phyloP scores from a whole-genome alignment of 2,113 vertebrate genomes.

The Pagrus major region DNA sequence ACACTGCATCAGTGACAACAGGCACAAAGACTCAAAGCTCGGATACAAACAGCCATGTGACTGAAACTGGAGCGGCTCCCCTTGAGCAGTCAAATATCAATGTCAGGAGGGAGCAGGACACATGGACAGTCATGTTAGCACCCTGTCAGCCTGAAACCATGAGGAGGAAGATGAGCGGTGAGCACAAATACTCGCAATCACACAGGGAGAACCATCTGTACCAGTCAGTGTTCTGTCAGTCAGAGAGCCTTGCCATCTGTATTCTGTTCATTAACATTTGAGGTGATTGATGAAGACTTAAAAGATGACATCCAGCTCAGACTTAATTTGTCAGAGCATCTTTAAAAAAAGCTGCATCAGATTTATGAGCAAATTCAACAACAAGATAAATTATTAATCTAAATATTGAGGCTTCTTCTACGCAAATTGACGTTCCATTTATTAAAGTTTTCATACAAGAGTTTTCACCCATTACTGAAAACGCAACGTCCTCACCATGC shows the following conservation, averaged over 20 bases:
- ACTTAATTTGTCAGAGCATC: background rate
- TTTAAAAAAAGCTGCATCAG: background rate
- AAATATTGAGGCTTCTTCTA: background rate
- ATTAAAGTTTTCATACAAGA: background rate
- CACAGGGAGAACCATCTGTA: conserved; percentile 53
- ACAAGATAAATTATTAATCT: background rate
- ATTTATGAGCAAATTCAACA: conserved; percentile 8
- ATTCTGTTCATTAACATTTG: background rate
- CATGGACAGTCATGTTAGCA: conserved; percentile 65
- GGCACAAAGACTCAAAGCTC: conserved; percentile 17
- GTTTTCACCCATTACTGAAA: background rate
- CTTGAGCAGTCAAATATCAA: conserved; percentile 42
- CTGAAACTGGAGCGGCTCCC: conserved; percentile 1
- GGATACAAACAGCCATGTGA: conserved; percentile 15
- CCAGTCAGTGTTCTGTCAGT: conserved; percentile 29
- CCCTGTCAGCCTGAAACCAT: conserved; percentile 58
- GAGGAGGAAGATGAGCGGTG: conserved; percentile 18
- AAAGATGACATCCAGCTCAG: conserved; percentile 5
- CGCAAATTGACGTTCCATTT: background rate
- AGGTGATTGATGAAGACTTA: background rate
- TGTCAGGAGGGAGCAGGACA: conserved; percentile 38
- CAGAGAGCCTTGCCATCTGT: conserved; percentile 6
- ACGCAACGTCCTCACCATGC: background rate
- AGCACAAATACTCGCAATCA: conserved; percentile 20
- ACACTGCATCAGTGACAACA: background rate